Percentiles rank a stretch among this genome's conserved stretches.
Conservation (phyloP, 2,113 vertebrate species). For the Bos indicus region DNA sequence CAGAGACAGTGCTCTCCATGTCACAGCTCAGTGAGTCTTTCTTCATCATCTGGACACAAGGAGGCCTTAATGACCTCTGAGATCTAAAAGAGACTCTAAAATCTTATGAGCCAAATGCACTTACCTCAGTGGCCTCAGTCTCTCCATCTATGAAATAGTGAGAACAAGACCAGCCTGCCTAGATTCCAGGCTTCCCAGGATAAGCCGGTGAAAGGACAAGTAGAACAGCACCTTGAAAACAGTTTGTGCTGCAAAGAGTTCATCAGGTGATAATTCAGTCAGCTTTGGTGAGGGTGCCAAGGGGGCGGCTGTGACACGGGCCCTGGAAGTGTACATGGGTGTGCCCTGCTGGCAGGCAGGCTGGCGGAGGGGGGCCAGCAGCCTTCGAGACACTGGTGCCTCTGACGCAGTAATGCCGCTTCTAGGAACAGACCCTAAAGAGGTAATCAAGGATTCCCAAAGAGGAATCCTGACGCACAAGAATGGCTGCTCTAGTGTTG, state of each 20-base stretch:
- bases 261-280: neutral
- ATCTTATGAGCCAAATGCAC: neutral
- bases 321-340: neutral
- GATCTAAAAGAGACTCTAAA: neutral
- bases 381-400: neutral
- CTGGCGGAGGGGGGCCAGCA: neutral
- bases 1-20: neutral
- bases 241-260: neutral
- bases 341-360: neutral
- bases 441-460: neutral
- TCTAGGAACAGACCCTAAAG: neutral
- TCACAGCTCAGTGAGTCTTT: neutral
- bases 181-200: neutral
- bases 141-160: rapidly evolving
- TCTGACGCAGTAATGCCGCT: neutral
- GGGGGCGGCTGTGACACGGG: rapidly evolving
- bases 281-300: neutral
- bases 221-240: rapidly evolving
- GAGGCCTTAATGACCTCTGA: neutral
- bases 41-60: neutral
- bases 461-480: rapidly evolving
- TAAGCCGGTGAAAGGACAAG: rapidly evolving
- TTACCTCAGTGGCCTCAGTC: neutral
- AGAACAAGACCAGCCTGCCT: neutral
- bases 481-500: rapidly evolving